Evolutionary conservation across 2,113 vertebrate species (phyloP).

Genomic region (Mormoops blainvillei): DNA sequence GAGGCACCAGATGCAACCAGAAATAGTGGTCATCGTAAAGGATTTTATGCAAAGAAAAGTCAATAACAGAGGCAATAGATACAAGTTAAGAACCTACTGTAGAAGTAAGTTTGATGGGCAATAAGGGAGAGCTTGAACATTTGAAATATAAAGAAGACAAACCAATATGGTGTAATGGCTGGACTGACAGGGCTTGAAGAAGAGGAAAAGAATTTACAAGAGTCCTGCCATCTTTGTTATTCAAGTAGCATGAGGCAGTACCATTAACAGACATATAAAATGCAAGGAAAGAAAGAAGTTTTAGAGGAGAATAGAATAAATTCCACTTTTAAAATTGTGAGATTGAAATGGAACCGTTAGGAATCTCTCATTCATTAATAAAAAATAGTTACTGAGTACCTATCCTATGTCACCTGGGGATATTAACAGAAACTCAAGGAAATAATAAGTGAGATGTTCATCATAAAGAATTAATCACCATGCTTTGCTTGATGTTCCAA

Average conservation of each 20-base stretch:
- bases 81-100: background rate
- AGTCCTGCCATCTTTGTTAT: background rate
- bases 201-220: background rate
- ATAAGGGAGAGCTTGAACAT: background rate
- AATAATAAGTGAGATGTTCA: background rate
- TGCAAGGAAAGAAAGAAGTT: background rate
- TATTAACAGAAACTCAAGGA: background rate
- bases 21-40: background rate
- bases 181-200: background rate
- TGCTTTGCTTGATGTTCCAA: background rate
- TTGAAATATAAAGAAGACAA: background rate
- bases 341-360: background rate
- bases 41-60: background rate
- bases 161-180: background rate
- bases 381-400: background rate
- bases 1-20: background rate
- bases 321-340: background rate
- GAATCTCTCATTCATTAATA: background rate
- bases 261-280: background rate
- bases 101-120: background rate
- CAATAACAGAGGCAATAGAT: background rate
- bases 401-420: background rate
- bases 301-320: background rate
- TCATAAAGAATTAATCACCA: background rate
- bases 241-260: background rate